Conservation (phyloP, 2,888 invertebrate genomes). For the Cynaeus angustus region DNA sequence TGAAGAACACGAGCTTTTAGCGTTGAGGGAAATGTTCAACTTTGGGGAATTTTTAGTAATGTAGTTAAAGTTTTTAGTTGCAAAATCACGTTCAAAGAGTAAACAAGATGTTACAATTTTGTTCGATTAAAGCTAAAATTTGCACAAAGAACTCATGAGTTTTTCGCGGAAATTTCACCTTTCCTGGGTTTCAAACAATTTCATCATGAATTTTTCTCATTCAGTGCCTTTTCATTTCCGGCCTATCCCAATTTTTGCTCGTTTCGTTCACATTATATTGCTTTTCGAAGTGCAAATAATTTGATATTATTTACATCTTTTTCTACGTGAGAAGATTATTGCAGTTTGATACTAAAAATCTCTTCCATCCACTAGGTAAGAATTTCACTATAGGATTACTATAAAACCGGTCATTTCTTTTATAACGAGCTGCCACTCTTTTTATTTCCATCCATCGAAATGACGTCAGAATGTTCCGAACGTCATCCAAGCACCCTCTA, state of each 20-base stretch:
- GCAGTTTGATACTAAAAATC: too few species aligned
- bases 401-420: constrained; percentile 22
- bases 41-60: neutral
- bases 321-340: neutral
- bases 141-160: constrained; percentile 3
- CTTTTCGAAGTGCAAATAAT: constrained; percentile 32
- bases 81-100: too few species aligned
- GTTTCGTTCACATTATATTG: constrained; percentile 37
- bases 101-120: constrained; percentile 25
- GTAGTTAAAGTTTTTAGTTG: too few species aligned
- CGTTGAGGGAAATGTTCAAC: constrained; percentile 1
- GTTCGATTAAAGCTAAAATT: constrained; percentile 12
- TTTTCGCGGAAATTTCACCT: constrained; percentile 34
- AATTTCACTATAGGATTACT: too few species aligned
- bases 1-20: constrained; percentile 2
- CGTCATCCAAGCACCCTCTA: constrained; percentile 37
- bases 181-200: constrained; percentile 32
- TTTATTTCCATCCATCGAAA: constrained; percentile 35
- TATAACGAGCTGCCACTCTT: constrained; percentile 32
- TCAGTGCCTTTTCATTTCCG: constrained; percentile 45
- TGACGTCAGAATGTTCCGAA: constrained; percentile 33
- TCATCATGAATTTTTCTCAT: constrained; percentile 43
- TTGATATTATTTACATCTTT: constrained; percentile 36
- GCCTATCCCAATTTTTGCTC: constrained; percentile 35
- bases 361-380: too few species aligned